Evolutionary conservation across 1,140 invertebrate species (phyloP), one percentile per base, ranked within the genome.

Genomic region (Argopecten irradians): DNA sequence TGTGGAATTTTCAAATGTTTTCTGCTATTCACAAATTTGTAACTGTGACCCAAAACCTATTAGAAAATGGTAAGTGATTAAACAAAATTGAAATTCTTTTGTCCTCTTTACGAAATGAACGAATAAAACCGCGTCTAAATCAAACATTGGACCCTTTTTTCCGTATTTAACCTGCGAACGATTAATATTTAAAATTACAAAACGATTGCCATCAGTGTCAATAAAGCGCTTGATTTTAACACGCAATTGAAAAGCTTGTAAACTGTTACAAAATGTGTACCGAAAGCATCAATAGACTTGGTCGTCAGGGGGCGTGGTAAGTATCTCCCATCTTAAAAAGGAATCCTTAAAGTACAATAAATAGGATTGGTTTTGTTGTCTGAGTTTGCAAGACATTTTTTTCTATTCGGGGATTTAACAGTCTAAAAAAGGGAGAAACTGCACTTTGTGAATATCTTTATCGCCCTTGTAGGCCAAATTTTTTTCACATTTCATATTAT

Each of bases 381-480:
- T 71, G 55, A 28, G 55, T 5, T 71, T 71, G 55, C 28, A 71
- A 71, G 28, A 2, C 55, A 71, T 22, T 28, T 71, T n/a, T n/a
- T 71, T 71, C 55, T 71, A 71, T 71, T 71, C 55, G 28, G n/a
- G 11, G 22, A 3, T n/a, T 71, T 71, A 16, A 71, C 55, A 71
- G 22, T 3, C 55, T n/a, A 71, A 71, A 71, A n/a, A 71, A n/a
- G 28, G 55, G 55, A 71, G n/a, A n/a, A 11, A n/a, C n/a, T 71
- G 55, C 55, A 71, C 55, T 71, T 71, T 71, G 55, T 71, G 8
- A 71, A 71, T 71, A 71, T 71, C 55, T 71, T 71, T 71, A 71
- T 28, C 11, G 55, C 55, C 43, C 55, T 22, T 71, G 55, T 71
- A 5, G 55, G 55, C 55, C 55, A 5, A n/a, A 71, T 28, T n/a